Conservation (phyloP, 2,888 invertebrate species). For the Caenorhabditis plicata region DNA sequence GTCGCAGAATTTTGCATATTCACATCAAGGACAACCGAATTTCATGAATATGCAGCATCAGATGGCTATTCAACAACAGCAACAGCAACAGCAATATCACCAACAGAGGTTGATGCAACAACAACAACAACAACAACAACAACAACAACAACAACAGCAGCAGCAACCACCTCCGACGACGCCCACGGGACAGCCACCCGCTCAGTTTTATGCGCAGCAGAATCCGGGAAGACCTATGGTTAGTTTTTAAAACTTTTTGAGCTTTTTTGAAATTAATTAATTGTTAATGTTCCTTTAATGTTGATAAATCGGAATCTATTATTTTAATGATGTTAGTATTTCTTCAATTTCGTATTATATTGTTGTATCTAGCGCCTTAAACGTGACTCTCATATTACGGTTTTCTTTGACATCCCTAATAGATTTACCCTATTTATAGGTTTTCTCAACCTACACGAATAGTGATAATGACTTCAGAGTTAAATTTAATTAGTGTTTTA, state of each 20-base stretch:
- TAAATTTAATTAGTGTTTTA: no score
- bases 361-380: no score
- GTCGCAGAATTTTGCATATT: constrained; percentile 3
- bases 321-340: no score
- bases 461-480: no score
- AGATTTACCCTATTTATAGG: no score
- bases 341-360: no score
- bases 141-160: constrained; percentile 11
- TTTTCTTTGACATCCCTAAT: no score
- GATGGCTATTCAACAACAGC: constrained; percentile 12
- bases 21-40: constrained; percentile 2
- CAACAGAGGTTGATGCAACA: constrained; percentile 20
- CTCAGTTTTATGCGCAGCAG: background rate
- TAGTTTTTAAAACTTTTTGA: background rate
- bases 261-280: no score
- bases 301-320: no score
- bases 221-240: constrained; percentile 23
- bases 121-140: constrained; percentile 14
- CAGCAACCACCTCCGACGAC: constrained; percentile 20
- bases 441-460: no score
- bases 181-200: constrained; percentile 7
- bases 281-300: no score
- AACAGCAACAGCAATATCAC: constrained; percentile 15
- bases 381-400: no score
- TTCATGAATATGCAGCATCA: constrained; percentile 10